phyloP scores from a whole-genome alignment of 2,888 invertebrate genomes.

The Eilema griseolum region DNA sequence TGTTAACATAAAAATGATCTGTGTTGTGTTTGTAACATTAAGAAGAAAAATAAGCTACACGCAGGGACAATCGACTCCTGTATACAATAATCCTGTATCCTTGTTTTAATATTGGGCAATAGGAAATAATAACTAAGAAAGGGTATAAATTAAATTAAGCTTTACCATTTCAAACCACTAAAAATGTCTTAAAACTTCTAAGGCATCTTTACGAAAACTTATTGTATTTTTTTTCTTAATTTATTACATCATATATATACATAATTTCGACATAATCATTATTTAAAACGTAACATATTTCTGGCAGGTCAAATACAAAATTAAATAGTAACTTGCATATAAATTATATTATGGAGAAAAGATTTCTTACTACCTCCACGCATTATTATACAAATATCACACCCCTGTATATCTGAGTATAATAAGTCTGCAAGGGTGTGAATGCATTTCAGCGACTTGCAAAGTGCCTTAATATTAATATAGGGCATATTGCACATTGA shows the following conservation, averaged over 20 bases:
- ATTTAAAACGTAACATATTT: slow-evolving; percentile 80
- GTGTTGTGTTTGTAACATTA: slow-evolving; percentile 52
- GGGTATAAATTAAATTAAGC: slow-evolving; percentile 69
- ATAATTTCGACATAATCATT: slow-evolving; percentile 84
- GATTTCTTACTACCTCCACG: slow-evolving; percentile 14
- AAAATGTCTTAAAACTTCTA: slow-evolving; percentile 79
- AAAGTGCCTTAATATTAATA: slow-evolving; percentile 10
- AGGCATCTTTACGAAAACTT: slow-evolving; percentile 85
- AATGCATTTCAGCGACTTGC: neutral
- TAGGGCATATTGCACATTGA: neutral
- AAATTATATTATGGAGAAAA: slow-evolving; percentile 45
- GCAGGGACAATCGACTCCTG: slow-evolving; percentile 43
- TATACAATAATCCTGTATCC: slow-evolving; percentile 31
- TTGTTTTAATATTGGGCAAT: slow-evolving; percentile 39
- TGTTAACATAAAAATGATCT: slow-evolving; percentile 67
- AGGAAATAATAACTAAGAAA: slow-evolving; percentile 50
- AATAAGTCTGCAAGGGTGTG: neutral
- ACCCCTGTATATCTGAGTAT: neutral
- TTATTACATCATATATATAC: slow-evolving; percentile 86
- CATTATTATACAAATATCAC: slow-evolving; percentile 19
- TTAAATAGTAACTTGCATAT: slow-evolving; percentile 53
- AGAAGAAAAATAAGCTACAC: slow-evolving; percentile 49
- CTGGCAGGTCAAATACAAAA: slow-evolving; percentile 77
- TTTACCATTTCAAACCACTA: slow-evolving; percentile 66
- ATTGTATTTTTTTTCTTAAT: slow-evolving; percentile 83